phyloP scores from a whole-genome alignment of 2,797 vertebrate genomes.

The Peromyscus attwateri region DNA sequence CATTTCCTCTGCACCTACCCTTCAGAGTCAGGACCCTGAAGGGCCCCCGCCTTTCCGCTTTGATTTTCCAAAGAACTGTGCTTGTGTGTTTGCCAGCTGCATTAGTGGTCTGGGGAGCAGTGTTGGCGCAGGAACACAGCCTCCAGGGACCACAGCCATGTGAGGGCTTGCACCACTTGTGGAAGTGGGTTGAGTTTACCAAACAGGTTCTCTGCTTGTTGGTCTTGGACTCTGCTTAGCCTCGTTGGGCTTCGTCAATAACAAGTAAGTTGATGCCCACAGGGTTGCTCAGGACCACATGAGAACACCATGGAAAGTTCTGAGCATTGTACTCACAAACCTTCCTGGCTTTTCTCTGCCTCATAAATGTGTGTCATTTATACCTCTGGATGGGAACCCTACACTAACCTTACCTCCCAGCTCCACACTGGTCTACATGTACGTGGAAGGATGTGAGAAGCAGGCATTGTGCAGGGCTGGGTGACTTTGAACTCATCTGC shows the following conservation, averaged over 20 bases:
- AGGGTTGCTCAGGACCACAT: background rate
- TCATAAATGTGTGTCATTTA: background rate
- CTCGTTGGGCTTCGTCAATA: background rate
- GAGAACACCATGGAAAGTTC: background rate
- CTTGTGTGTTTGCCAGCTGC: background rate
- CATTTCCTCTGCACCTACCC: background rate
- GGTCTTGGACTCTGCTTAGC: background rate
- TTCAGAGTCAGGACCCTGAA: background rate
- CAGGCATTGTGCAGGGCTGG: background rate
- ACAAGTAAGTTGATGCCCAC: background rate
- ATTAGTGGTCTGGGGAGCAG: background rate
- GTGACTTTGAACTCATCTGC: background rate
- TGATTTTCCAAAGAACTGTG: background rate
- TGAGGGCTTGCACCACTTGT: background rate
- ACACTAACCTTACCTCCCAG: background rate
- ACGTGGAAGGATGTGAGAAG: background rate
- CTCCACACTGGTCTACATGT: background rate
- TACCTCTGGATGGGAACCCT: background rate
- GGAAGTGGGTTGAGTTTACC: background rate
- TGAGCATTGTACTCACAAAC: background rate
- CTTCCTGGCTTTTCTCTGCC: background rate
- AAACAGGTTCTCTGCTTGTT: background rate
- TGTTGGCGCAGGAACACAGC: background rate
- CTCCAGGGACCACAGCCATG: background rate
- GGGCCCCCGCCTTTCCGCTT: background rate